These are phyloP conservation scores for Serinus canaria DNA, from an alignment of 2,113 vertebrate genomes.

Conservation along the genomic window DNA sequence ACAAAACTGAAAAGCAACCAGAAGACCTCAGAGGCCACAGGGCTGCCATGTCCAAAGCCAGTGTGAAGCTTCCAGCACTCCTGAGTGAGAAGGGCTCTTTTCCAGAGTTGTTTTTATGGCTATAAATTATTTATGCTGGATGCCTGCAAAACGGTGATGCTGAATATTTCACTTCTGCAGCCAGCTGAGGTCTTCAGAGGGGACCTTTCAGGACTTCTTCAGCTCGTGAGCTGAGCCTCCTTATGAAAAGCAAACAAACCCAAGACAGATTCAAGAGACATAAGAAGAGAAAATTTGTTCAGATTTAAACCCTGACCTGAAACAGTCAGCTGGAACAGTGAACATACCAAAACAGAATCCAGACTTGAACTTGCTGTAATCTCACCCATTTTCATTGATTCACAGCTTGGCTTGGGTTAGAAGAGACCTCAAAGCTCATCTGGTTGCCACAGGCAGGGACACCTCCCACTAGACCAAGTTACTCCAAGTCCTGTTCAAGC, in stretches of 20 bases:
- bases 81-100: not conserved
- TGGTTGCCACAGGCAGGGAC: not conserved
- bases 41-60: not conserved
- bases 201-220: not conserved
- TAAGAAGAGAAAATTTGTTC: not conserved
- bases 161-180: not conserved
- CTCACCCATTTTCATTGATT: not conserved
- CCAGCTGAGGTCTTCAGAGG: not conserved
- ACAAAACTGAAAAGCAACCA: not conserved
- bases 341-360: not conserved
- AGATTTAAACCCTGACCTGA: not conserved
- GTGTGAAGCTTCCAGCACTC: not conserved
- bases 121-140: not conserved
- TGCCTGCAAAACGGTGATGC: not conserved
- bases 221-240: not conserved
- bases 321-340: not conserved
- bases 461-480: accelerated
- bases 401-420: not conserved
- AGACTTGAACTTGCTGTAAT: not conserved
- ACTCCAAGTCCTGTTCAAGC: not conserved
- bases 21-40: not conserved
- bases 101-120: not conserved
- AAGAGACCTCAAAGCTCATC: not conserved
- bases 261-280: not conserved
- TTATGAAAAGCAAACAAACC: not conserved